Evolutionary conservation across 2,888 invertebrate genomes (phyloP).

Genomic region (Chrysolina oricalcia): DNA sequence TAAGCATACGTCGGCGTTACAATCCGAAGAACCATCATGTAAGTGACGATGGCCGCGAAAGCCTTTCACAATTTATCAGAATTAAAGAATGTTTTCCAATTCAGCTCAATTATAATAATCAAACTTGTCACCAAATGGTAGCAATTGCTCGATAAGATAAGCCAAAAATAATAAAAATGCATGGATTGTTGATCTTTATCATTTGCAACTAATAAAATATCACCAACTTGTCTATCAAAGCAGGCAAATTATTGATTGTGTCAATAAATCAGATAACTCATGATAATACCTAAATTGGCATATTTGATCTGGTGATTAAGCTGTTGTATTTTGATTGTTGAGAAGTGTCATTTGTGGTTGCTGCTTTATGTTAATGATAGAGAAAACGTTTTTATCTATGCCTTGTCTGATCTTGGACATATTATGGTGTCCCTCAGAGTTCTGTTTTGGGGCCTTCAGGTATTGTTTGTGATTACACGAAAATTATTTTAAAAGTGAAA

Average conservation of each 20-base stretch:
- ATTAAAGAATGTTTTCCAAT: too few relatives aligned
- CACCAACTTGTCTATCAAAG: not conserved
- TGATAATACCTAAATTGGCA: not conserved
- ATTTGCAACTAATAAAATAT: conserved; percentile 12
- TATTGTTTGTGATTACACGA: too few relatives aligned
- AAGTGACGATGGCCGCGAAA: too few relatives aligned
- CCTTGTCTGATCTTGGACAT: too few relatives aligned
- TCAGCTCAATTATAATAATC: not conserved
- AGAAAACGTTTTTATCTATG: too few relatives aligned
- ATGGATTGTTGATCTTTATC: conserved; percentile 16
- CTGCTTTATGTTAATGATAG: not conserved
- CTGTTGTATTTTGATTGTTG: not conserved
- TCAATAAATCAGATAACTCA: not conserved
- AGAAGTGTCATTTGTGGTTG: not conserved
- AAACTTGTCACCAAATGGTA: conserved; percentile 7
- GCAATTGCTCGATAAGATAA: conserved; percentile 8
- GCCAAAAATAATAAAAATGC: not conserved
- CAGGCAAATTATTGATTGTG: conserved; percentile 10
- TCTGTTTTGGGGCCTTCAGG: too few relatives aligned
- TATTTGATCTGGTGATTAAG: conserved; percentile 3
- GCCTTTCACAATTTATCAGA: too few relatives aligned
- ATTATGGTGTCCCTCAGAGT: too few relatives aligned
- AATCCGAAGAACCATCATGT: too few relatives aligned
- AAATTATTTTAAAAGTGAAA: too few relatives aligned
- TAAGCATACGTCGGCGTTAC: too few relatives aligned